Conservation (phyloP, 2,888 invertebrate genomes). For the Epinotia bilunana region DNA sequence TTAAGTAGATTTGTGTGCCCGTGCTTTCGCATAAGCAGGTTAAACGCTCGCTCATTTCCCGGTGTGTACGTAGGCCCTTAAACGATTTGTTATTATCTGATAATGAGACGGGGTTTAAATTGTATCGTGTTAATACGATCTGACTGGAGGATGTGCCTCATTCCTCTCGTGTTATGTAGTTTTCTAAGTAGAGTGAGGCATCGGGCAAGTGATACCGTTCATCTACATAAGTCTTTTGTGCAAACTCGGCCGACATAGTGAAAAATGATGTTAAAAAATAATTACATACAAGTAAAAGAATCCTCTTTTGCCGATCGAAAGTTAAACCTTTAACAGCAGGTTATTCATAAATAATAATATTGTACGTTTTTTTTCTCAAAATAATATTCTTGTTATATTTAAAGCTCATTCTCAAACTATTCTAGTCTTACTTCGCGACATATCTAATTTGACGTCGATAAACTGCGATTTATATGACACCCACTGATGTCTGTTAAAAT, state of each 20-base stretch:
- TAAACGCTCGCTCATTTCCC: conserved; percentile 62
- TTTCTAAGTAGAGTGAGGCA: conserved; percentile 1
- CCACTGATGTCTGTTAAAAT: conserved; percentile 48
- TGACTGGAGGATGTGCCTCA: conserved; percentile 5
- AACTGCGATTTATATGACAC: conserved; percentile 27
- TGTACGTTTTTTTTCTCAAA: too few species aligned
- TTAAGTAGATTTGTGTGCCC: conserved; percentile 77
- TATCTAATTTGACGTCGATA: conserved; percentile 39
- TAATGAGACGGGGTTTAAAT: conserved; percentile 57
- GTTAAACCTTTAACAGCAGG: too few species aligned
- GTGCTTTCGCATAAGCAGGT: conserved; percentile 79
- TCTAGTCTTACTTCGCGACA: neutral
- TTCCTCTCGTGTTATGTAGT: neutral
- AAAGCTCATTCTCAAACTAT: neutral
- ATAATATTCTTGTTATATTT: neutral
- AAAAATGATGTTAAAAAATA: neutral
- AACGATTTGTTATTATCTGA: conserved; percentile 69
- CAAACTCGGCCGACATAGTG: neutral
- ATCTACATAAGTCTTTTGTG: neutral
- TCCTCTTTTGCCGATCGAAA: neutral
- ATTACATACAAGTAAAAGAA: neutral
- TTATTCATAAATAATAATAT: too few species aligned
- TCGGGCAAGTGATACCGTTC: neutral
- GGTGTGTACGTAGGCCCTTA: conserved; percentile 71
- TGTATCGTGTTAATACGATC: conserved; percentile 42